Base-by-base conservation (phyloP, 2,113 vertebrate species). In the Oncorhynchus keta region DNA sequence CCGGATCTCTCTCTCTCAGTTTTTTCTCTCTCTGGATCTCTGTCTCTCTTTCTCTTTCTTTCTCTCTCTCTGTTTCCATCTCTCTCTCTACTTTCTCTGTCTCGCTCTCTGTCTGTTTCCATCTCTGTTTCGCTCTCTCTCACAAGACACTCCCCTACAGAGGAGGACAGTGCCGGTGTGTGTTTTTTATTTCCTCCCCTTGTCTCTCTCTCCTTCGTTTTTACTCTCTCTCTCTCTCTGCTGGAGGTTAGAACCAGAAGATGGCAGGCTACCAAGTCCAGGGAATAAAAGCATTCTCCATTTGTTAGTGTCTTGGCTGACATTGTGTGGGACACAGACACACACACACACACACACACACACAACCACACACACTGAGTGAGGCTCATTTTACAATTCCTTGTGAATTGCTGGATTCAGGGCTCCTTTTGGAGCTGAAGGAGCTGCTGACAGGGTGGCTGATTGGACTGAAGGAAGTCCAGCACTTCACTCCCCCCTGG, bases 281-380 rank as follows among this genome's bases (percentile, higher is more conserved):
- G 7, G 4, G 83, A 90, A 90, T 92, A 93, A 93, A 92, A 91
- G 86, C 89, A 78, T 81, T 83, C 76, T 78, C 75, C 76, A 78
- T 84, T 78, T 90, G 88, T 93, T 92, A 90, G 89, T 87, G 76
- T 88, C 89, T 93, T 93, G 93, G 92, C 92, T 93, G 91, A 93
- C 92, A 91, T 92, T 92, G 90, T 86, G 74, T 78, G 79, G 81
- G 83, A 79, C 72, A 48, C 64, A 51, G 39, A 49, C n/a, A 12
- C 65, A 68, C 28, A 78, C 66, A 26, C 57, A n/a, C n/a, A 49
- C n/a, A 12, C 65, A 68, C 28, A 78, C 66, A 81, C 67, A 70
- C 51, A 73, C 69, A 86, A 45, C 66, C 61, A 75, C 75, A 72
- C 69, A 48, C 75, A 55, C 81, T 16, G 75, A 75, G 57, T 78